These are phyloP conservation scores for Melanostoma mellinum DNA, from an alignment of 2,888 invertebrate genomes.

Conservation along the genomic window DNA sequence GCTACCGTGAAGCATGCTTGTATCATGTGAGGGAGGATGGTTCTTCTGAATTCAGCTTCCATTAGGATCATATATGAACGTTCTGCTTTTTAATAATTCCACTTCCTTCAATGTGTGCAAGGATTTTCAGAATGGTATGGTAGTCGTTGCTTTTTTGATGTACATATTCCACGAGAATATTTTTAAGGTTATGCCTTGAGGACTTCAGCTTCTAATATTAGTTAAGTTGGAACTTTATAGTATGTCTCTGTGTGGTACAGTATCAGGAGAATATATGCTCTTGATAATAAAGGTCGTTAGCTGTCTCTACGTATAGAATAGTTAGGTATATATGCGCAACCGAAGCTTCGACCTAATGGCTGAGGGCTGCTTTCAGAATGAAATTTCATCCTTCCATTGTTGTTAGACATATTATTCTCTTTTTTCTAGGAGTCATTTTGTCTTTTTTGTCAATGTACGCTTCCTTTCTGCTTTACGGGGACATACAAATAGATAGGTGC, in stretches of 20 bases:
- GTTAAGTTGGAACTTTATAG: constrained; percentile 62
- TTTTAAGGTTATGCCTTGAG: constrained; percentile 71
- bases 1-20: not conserved
- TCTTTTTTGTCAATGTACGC: constrained; percentile 30
- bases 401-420: constrained; percentile 40
- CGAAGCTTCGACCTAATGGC: constrained; percentile 60
- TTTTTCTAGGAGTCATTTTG: constrained; percentile 46
- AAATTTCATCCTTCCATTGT: constrained; percentile 67
- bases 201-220: constrained; percentile 58
- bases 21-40: constrained; percentile 6
- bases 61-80: constrained; percentile 48
- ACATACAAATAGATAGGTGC: constrained; percentile 23
- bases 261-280: constrained; percentile 36
- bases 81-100: constrained; percentile 63
- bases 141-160: constrained; percentile 17
- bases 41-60: constrained; percentile 38
- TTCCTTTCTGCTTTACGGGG: constrained; percentile 32
- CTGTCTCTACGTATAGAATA: not conserved
- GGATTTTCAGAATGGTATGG: constrained; percentile 57
- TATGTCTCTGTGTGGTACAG: constrained; percentile 32
- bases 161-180: constrained; percentile 39
- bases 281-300: constrained; percentile 44
- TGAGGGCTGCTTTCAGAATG: constrained; percentile 65
- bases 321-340: constrained; percentile 11
- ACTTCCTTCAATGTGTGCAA: constrained; percentile 60